Percentiles rank a stretch among this genome's conserved stretches.
Conservation (phyloP, 2,888 invertebrate genomes). For the Drosophila engyochracea region DNA sequence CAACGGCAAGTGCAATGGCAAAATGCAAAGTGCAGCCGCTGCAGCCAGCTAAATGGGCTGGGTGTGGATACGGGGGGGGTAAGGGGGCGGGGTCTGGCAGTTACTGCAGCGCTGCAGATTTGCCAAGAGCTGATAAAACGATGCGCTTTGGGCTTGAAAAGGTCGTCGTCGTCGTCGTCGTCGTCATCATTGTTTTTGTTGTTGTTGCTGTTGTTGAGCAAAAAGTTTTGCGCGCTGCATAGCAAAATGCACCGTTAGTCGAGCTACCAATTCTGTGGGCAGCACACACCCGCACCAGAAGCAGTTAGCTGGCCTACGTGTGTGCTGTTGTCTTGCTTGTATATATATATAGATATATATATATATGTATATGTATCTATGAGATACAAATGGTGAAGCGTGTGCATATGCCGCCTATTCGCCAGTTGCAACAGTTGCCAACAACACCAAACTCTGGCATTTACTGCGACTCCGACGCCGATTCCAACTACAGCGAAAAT, state of each 20-base stretch:
- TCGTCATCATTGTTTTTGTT: slow-evolving; percentile 13
- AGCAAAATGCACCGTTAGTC: slow-evolving; percentile 76
- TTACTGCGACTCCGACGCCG: background rate
- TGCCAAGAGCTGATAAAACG: slow-evolving; percentile 74
- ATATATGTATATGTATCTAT: slow-evolving; percentile 60
- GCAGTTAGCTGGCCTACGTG: slow-evolving; percentile 43
- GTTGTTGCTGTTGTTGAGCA: slow-evolving; percentile 39
- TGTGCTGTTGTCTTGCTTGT: background rate
- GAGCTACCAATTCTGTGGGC: slow-evolving; percentile 22
- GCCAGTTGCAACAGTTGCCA: slow-evolving; percentile 52
- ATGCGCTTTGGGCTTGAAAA: slow-evolving; percentile 74
- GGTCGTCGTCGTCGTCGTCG: slow-evolving; percentile 48
- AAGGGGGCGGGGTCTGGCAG: background rate
- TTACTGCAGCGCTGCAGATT: slow-evolving; percentile 55
- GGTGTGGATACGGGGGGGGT: background rate
- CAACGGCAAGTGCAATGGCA: slow-evolving; percentile 76
- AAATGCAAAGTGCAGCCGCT: slow-evolving; percentile 56
- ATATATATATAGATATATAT: slow-evolving; percentile 15
- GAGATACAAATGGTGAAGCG: slow-evolving; percentile 70
- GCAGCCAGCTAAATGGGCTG: slow-evolving; percentile 8
- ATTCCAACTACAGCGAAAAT: slow-evolving; percentile 3
- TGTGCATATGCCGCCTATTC: slow-evolving; percentile 60
- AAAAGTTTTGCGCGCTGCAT: slow-evolving; percentile 71
- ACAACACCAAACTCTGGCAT: slow-evolving; percentile 2
- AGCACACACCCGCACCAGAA: slow-evolving; percentile 14